These are phyloP conservation scores for Caenorhabditis imperialis DNA, from an alignment of 2,888 invertebrate genomes.

Conservation along the genomic window DNA sequence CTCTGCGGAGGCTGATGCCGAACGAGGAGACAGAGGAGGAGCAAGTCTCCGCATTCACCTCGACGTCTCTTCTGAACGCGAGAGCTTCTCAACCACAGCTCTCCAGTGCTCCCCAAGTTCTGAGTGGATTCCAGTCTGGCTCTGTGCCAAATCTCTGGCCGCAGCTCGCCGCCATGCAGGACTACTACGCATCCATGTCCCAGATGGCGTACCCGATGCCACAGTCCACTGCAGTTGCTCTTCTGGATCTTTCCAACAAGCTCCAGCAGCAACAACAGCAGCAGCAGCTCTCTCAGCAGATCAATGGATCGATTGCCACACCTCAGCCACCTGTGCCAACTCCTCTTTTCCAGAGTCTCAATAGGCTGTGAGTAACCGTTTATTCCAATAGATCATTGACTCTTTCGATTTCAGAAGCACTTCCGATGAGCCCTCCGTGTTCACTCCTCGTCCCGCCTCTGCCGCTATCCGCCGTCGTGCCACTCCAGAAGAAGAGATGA, in stretches of 20 bases:
- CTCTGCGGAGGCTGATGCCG: constrained; percentile 43
- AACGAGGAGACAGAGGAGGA: constrained; percentile 69
- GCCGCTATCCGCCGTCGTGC: constrained; percentile 60
- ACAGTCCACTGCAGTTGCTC: constrained; percentile 66
- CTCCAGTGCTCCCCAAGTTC: constrained; percentile 3
- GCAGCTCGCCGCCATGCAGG: constrained; percentile 75
- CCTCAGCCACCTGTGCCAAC: constrained; percentile 32
- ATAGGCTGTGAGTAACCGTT: constrained; percentile 29
- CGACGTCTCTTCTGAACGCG: constrained; percentile 49
- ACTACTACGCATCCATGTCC: constrained; percentile 71
- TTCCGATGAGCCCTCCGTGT: constrained; percentile 59
- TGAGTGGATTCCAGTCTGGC: constrained; percentile 29
- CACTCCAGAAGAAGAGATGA: constrained; percentile 62
- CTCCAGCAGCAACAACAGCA: constrained; percentile 40
- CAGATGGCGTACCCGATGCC: constrained; percentile 52
- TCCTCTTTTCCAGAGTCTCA: constrained; percentile 43
- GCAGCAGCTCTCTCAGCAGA: constrained; percentile 25
- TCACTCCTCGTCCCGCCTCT: constrained; percentile 63
- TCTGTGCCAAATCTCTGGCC: constrained; percentile 62
- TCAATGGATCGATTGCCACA: constrained; percentile 9
- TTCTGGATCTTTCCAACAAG: constrained; percentile 62
- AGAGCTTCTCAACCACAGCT: constrained; percentile 44
- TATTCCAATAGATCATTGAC: background rate
- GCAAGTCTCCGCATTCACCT: constrained; percentile 65
- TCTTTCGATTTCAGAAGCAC: constrained; percentile 22